phyloP scores from a whole-genome alignment of 2,113 vertebrate species.

The Oceanites oceanicus region DNA sequence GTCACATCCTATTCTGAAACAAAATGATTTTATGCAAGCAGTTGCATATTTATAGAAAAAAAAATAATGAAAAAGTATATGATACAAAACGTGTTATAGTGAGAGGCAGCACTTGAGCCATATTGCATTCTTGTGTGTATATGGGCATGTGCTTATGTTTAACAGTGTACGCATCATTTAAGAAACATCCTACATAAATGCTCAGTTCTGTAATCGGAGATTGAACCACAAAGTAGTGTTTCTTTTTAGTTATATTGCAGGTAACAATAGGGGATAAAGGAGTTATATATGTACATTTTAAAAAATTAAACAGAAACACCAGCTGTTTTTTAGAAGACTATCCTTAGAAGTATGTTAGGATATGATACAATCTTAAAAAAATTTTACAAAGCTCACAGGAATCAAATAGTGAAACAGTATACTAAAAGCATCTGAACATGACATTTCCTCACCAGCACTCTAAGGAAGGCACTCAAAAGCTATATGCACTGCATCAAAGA shows the following conservation, averaged over 20 bases:
- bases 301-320: neutral
- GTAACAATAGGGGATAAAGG: neutral
- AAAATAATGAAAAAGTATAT: neutral
- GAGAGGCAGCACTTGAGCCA: neutral
- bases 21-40: neutral
- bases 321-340: neutral
- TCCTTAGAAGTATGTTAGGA: neutral
- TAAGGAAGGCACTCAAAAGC: neutral
- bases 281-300: neutral
- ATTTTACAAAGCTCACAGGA: neutral
- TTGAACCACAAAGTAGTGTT: neutral
- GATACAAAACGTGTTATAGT: neutral
- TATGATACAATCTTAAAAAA: neutral
- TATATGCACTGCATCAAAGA: neutral
- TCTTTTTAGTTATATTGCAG: neutral
- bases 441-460: neutral
- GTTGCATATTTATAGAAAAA: neutral
- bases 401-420: neutral
- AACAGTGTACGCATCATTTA: neutral
- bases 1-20: neutral
- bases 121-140: neutral
- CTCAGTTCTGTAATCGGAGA: neutral
- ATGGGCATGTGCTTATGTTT: neutral
- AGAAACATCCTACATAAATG: neutral
- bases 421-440: neutral